A percentile compares a stretch with the other conserved stretches of the same genome.
phyloP scores from a whole-genome alignment of 2,113 vertebrate genomes.

The Epinephelus fuscoguttatus region DNA sequence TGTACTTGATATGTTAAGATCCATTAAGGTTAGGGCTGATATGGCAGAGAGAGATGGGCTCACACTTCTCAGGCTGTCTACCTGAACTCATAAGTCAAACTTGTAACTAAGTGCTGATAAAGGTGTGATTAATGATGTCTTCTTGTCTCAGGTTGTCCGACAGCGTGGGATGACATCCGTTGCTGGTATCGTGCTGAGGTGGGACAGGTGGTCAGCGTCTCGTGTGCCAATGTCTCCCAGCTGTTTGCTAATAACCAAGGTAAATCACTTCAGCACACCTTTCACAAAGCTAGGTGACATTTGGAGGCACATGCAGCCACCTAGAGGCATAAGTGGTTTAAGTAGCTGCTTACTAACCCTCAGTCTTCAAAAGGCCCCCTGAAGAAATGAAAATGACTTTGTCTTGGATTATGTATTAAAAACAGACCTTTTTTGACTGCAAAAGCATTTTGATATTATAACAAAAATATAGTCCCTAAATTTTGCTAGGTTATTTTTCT shows the following conservation, averaged over 20 bases:
- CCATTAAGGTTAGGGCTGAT: too few relatives aligned
- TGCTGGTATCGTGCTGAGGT: conserved; percentile 81
- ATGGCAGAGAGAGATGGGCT: too few relatives aligned
- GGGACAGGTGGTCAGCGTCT: conserved; percentile 79
- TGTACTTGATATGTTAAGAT: too few relatives aligned
- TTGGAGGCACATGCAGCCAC: not conserved
- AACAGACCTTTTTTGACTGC: too few relatives aligned
- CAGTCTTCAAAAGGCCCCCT: not conserved
- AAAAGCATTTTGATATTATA: not conserved
- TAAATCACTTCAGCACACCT: conserved; percentile 44
- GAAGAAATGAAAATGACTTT: not conserved
- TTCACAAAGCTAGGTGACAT: not conserved
- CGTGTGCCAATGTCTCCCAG: conserved; percentile 81
- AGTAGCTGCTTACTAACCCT: not conserved
- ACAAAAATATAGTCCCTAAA: not conserved
- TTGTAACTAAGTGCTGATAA: too few relatives aligned
- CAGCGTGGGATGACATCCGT: conserved; percentile 76
- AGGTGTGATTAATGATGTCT: not conserved
- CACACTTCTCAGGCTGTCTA: not conserved
- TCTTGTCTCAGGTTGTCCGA: conserved; percentile 76
- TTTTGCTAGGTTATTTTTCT: not conserved
- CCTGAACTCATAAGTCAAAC: not conserved
- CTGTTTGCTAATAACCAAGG: conserved; percentile 80
- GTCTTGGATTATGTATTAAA: not conserved
- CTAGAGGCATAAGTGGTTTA: not conserved